Evolutionary conservation across 2,113 vertebrate genomes (phyloP), one percentile per base, ranked within the genome.

Genomic region (Lasiurus borealis): DNA sequence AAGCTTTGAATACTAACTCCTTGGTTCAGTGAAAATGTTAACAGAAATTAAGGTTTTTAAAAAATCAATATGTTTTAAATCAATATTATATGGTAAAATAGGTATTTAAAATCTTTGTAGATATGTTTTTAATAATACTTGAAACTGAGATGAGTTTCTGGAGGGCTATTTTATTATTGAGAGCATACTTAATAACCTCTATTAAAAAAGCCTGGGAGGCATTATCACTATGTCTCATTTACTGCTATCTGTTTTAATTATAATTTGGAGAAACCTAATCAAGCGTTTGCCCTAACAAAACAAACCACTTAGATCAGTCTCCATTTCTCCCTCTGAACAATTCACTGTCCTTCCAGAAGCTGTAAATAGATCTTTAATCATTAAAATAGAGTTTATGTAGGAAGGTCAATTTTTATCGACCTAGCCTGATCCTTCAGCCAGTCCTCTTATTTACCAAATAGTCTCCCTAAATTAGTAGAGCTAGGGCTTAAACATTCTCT

Each of bases 151-250:
- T 68, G 68, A 92, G 52, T 86, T 92, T 94, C 68, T 95, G 18
- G 36, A 94, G 34, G 31, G 71, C 71, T 92, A 84, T 72, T 52
- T 93, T 71, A 88, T 68, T 83, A 95, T 2, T 69, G 80, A 96
- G 15, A 94, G 0, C 0, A 2, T n/a, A 81, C 72, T 96, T 98
- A 94, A 94, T 94, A 97, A 71, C 8, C 71, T 14, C 29, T 96
- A 59, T 93, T 48, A 95, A 72, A 94, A 97, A 95, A 92, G 75
- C 5, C 40, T 96, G 6, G 94, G 73, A 94, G 50, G 95, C 91
- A 88, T 88, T 75, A 92, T 95, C 73, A 86, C 94, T 92, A 18
- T 85, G 89, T 94, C 64, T 93, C 68, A 96, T 97, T 98, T 68
- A 31, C 0, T 96, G 92, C 50, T 40, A 90, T 96, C 71, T 90